Conservation (phyloP, 2,797 vertebrate species). For the Zenarchopterus dispar region DNA sequence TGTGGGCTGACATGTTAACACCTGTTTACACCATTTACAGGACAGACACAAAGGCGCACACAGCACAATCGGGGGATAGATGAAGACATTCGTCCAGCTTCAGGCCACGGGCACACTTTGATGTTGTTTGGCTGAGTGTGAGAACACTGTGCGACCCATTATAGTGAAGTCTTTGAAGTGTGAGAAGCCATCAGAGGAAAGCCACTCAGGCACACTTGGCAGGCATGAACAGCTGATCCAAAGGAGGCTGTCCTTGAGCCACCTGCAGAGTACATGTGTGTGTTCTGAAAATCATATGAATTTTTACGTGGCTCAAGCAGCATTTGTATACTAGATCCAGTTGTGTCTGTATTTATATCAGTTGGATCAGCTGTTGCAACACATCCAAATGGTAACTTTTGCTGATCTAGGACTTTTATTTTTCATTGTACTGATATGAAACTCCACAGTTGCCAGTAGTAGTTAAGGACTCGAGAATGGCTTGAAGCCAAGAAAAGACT, state of each 20-base stretch:
- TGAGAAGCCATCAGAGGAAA: constrained; percentile 50
- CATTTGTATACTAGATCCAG: constrained; percentile 12
- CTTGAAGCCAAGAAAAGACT: constrained; percentile 47
- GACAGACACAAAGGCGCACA: constrained; percentile 34
- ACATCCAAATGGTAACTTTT: constrained; percentile 46
- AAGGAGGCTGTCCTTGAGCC: constrained; percentile 37
- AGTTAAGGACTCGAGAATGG: constrained; percentile 55
- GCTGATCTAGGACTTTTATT: constrained; percentile 56
- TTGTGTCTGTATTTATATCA: constrained; percentile 43
- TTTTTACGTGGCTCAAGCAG: constrained; percentile 14
- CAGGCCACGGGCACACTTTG: constrained; percentile 51
- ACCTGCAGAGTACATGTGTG: constrained; percentile 7
- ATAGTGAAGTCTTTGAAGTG: constrained; percentile 60
- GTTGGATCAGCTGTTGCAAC: constrained; percentile 20
- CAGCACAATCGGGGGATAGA: constrained; percentile 30
- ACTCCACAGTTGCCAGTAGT: constrained; percentile 42
- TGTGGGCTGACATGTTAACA: constrained; percentile 76
- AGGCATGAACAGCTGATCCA: constrained; percentile 52
- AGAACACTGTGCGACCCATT: constrained; percentile 32
- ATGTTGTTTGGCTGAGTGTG: constrained; percentile 42
- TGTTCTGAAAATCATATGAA: constrained; percentile 19
- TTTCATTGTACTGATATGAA: constrained; percentile 65
- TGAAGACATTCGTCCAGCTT: constrained; percentile 52
- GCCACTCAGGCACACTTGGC: constrained; percentile 35
- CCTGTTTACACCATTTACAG: constrained; percentile 75